Evolutionary conservation across 2,888 invertebrate species (phyloP).

Genomic region (Branchipolynoe longqiensis): DNA sequence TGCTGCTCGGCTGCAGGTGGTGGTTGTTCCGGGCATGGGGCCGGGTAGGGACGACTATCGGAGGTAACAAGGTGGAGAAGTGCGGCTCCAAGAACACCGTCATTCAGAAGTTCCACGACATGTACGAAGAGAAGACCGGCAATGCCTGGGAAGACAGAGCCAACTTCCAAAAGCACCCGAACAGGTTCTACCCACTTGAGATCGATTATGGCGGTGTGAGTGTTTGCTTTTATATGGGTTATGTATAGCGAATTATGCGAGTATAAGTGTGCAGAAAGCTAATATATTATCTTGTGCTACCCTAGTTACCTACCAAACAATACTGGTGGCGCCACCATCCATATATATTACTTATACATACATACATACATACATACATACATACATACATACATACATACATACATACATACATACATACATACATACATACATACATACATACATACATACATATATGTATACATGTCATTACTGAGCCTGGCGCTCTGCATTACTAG

Average conservation of each 20-base stretch:
- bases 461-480: no score
- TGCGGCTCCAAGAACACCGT: slow-evolving; percentile 74
- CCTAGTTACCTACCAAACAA: no score
- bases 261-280: no score
- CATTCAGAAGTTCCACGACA: slow-evolving; percentile 85
- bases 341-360: no score
- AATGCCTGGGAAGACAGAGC: slow-evolving; percentile 89
- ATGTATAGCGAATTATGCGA: no score
- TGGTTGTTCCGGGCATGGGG: slow-evolving; percentile 97
- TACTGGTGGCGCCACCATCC: no score
- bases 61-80: slow-evolving; percentile 83
- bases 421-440: no score
- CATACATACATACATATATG: neutral
- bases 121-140: slow-evolving; percentile 91
- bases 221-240: neutral
- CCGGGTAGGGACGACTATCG: slow-evolving; percentile 96
- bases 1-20: slow-evolving; percentile 83
- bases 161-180: slow-evolving; percentile 88
- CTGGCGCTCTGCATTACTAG: no score
- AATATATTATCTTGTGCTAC: neutral
- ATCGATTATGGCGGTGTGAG: slow-evolving; percentile 90
- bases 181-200: slow-evolving; percentile 91
- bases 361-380: neutral
- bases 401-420: neutral
- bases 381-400: slow-evolving; percentile 4